Base-by-base conservation (phyloP, 2,888 invertebrate genomes). In the Helobdella robusta region DNA sequence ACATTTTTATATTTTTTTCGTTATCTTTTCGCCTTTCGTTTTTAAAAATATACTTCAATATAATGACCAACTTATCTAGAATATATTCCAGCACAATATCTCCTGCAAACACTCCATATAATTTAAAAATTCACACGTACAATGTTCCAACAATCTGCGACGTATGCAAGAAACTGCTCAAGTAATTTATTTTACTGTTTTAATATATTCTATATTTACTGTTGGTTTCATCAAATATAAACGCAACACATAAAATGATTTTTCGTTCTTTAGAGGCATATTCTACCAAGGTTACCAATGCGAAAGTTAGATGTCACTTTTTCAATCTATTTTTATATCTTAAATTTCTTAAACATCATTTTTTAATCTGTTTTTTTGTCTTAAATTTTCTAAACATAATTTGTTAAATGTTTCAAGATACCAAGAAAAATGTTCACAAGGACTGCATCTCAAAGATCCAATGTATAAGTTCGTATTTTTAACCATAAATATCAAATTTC, bases 371-470 rank as follows among this genome's bases (percentile, higher is more conserved):
- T 25, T 1, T 8, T n/a, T 25, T 30, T n/a, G 6, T 6, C n/a
- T 56, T 18, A 56, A 56, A 6, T 56, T 56, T 8, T 56, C 8
- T 15, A 11, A 30, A 28, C 11, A 56, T 56, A n/a, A 25, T 18
- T n/a, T n/a, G n/a, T n/a, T n/a, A n/a, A n/a, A n/a, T n/a, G n/a
- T n/a, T n/a, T n/a, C n/a, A n/a, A n/a, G n/a, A n/a, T n/a, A n/a
- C n/a, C n/a, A 56, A 28, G 4, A 6, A 30, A n/a, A 56, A 56
- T 56, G 56, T 56, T 8, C 56, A 56, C 32, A 56, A 56, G 18
- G 56, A 56, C 32, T 56, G 56, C n/a, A 56, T 56, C 1, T 32
- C 56, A 32, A 56, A 56, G 1, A n/a, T 56, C 32, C 56, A 56
- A 56, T 5, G 56, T 30, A 25, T 25, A 30, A 32, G 4, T 25